Percentiles rank a stretch among this genome's conserved stretches.
phyloP scores from a whole-genome alignment of 35 echinoderm and acorn worm genomes.

The Diadema setosum region DNA sequence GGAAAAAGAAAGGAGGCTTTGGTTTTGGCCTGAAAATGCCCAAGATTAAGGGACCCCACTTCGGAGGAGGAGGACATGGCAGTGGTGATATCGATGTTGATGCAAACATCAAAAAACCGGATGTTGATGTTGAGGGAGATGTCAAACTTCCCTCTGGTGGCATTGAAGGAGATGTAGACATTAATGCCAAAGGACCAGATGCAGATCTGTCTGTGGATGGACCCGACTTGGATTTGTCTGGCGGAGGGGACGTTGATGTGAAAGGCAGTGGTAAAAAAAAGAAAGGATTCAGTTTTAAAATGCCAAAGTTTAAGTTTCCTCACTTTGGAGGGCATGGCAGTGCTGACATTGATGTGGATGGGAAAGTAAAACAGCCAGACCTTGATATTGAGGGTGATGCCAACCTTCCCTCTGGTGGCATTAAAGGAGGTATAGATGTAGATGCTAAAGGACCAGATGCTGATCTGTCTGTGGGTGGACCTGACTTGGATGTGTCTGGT shows the following conservation, averaged over 20 bases:
- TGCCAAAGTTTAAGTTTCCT: too few species aligned
- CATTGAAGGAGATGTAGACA: neutral
- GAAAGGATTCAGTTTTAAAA: neutral
- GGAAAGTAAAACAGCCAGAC: too few species aligned
- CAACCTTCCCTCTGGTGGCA: neutral
- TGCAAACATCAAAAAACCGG: slow-evolving; percentile 47
- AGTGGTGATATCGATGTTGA: slow-evolving; percentile 30
- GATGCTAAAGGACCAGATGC: neutral
- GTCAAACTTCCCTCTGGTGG: slow-evolving; percentile 16
- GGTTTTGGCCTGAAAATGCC: slow-evolving; percentile 37
- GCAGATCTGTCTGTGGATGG: neutral
- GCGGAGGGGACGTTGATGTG: neutral
- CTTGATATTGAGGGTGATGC: too few species aligned
- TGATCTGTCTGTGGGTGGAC: slow-evolving; percentile 10
- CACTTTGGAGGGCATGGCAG: too few species aligned
- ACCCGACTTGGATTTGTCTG: neutral
- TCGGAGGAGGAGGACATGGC: slow-evolving; percentile 4
- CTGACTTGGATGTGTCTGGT: slow-evolving; percentile 6
- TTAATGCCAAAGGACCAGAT: neutral
- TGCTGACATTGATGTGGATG: too few species aligned
- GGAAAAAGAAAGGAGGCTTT: slow-evolving; percentile 52
- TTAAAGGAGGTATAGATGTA: slow-evolving; percentile 3
- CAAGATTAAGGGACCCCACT: neutral
- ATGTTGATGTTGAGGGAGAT: slow-evolving; percentile 34
- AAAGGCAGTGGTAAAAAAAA: neutral